Evolutionary conservation across 2,888 invertebrate genomes (phyloP).

Genomic region (Sminthurides aquaticus): DNA sequence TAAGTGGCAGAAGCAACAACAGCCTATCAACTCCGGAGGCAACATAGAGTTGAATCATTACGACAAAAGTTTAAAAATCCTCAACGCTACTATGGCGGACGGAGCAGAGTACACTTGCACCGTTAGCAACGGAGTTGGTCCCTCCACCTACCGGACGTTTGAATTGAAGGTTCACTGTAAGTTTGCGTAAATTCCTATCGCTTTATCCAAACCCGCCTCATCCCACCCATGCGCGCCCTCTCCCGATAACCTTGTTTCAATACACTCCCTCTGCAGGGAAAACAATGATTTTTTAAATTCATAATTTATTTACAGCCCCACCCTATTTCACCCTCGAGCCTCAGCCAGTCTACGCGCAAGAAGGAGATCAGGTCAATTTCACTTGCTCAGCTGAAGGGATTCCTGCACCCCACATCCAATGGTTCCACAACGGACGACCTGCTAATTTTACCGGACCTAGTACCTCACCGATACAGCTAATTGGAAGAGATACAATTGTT

Average conservation of each 20-base stretch:
- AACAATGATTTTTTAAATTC: too few species aligned
- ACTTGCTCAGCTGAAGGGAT: constrained; percentile 80
- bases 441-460: constrained; percentile 65
- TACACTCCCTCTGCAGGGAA: too few species aligned
- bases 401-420: constrained; percentile 83
- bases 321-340: constrained; percentile 90
- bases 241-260: too few species aligned
- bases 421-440: constrained; percentile 93
- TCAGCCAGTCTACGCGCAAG: constrained; percentile 74
- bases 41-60: constrained; percentile 63
- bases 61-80: constrained; percentile 85
- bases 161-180: too few species aligned
- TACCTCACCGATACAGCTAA: constrained; percentile 61
- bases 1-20: constrained; percentile 89
- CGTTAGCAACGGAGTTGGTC: constrained; percentile 82
- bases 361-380: constrained; percentile 81
- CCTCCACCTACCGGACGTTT: too few species aligned
- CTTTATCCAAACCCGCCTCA: constrained; percentile 76
- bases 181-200: too few species aligned
- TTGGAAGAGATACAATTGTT: constrained; percentile 61
- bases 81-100: constrained; percentile 78
- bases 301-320: constrained; percentile 52
- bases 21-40: constrained; percentile 56
- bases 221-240: constrained; percentile 56
- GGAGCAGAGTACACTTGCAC: constrained; percentile 92